Evolutionary conservation across 92 coral and sea anemone species (phyloP).

Genomic region (Plumapathes pennacea): DNA sequence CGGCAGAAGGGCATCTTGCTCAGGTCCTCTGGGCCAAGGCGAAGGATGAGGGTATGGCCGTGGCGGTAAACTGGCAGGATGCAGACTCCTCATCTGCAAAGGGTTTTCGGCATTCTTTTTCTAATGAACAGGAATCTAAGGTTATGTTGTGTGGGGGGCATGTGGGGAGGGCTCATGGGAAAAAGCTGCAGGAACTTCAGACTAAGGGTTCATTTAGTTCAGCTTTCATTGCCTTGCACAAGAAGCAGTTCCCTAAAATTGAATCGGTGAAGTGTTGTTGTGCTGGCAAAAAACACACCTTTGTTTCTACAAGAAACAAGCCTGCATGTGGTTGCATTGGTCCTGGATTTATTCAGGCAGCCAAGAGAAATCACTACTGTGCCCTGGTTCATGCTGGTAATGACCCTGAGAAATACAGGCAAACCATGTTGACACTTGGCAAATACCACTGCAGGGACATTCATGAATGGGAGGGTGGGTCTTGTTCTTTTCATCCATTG

Average conservation of each 20-base stretch:
- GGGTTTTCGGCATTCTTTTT: slow-evolving; percentile 22
- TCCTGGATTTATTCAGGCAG: slow-evolving; percentile 36
- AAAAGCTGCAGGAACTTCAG: slow-evolving; percentile 6
- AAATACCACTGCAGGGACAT: slow-evolving; percentile 52
- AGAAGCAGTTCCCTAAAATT: slow-evolving; percentile 15
- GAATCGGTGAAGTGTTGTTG: slow-evolving; percentile 49
- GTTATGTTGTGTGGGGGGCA: slow-evolving; percentile 36
- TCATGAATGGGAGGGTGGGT: slow-evolving; percentile 52
- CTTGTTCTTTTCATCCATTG: slow-evolving; percentile 33
- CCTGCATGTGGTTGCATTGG: slow-evolving; percentile 55
- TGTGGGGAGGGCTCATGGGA: slow-evolving; percentile 26
- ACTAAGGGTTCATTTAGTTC: neutral
- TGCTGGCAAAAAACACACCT: slow-evolving; percentile 39
- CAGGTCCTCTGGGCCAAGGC: slow-evolving; percentile 40
- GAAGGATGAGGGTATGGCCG: slow-evolving; percentile 39
- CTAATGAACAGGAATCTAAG: slow-evolving; percentile 14
- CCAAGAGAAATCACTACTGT: slow-evolving; percentile 61
- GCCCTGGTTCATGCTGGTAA: slow-evolving; percentile 45
- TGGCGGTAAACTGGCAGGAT: slow-evolving; percentile 59
- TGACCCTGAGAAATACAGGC: slow-evolving; percentile 38
- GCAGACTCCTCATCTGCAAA: slow-evolving; percentile 53
- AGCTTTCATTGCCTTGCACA: slow-evolving; percentile 13
- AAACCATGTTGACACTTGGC: slow-evolving; percentile 41
- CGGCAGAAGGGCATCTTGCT: slow-evolving; percentile 61
- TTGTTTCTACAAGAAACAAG: slow-evolving; percentile 17